Evolutionary conservation across 2,888 invertebrate genomes (phyloP).

Genomic region (Euproctis similis): DNA sequence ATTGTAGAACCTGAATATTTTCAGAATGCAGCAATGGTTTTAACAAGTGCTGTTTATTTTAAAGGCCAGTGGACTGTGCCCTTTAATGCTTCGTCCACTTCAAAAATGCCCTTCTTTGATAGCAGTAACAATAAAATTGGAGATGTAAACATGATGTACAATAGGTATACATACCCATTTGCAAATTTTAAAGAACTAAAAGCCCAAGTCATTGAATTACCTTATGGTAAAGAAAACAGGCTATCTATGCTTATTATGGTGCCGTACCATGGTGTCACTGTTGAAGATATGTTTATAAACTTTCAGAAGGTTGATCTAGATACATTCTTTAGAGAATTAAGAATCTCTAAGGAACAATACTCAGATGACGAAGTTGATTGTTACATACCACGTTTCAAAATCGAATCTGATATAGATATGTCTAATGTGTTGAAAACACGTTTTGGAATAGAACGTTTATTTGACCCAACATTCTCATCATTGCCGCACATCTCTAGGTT

Average conservation of each 20-base stretch:
- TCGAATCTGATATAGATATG: slow-evolving; percentile 74
- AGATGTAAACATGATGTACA: slow-evolving; percentile 85
- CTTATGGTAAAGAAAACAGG: slow-evolving; percentile 76
- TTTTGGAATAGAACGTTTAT: slow-evolving; percentile 73
- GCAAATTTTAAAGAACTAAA: slow-evolving; percentile 71
- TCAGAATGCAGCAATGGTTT: slow-evolving; percentile 70
- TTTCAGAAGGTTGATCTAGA: slow-evolving; percentile 62
- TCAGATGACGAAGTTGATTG: slow-evolving; percentile 79
- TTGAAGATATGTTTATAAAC: slow-evolving; percentile 69
- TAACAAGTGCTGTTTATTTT: slow-evolving; percentile 81
- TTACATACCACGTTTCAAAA: slow-evolving; percentile 78
- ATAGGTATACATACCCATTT: slow-evolving; percentile 75
- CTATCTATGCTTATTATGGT: slow-evolving; percentile 80
- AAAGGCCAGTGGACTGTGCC: slow-evolving; percentile 82
- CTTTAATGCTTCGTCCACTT: slow-evolving; percentile 76
- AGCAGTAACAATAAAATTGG: slow-evolving; percentile 67
- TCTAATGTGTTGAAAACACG: slow-evolving; percentile 59
- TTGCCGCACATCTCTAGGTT: slow-evolving; percentile 65
- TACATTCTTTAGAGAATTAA: slow-evolving; percentile 67
- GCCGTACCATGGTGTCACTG: slow-evolving; percentile 73
- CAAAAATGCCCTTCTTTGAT: slow-evolving; percentile 71
- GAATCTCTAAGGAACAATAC: slow-evolving; percentile 60
- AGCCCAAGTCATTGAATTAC: slow-evolving; percentile 79
- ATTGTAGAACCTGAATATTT: slow-evolving; percentile 55
- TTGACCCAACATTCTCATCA: slow-evolving; percentile 52